Base-by-base conservation (phyloP, 2,797 vertebrate species). In the Rhinichthys osculus region DNA sequence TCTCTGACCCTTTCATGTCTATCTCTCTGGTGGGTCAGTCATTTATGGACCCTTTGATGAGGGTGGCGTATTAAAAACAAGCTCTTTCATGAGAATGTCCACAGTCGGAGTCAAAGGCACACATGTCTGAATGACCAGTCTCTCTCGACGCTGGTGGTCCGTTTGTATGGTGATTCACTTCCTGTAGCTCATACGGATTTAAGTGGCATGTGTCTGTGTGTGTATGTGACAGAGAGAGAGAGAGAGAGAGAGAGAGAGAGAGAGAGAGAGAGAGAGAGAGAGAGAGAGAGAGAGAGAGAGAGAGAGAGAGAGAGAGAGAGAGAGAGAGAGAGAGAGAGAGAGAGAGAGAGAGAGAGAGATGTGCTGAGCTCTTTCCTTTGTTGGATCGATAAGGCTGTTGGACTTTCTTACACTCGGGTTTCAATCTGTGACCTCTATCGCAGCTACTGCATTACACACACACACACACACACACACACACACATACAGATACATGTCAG, bases 401-500 rank as follows among this genome's bases (percentile, higher is more conserved):
- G 92, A 93, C 93, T 94, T 94, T 92, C 94, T 91, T 88, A 88
- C 64, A 89, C 91, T 95, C 93, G 87, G 92, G 94, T 95, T 95
- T 94, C 95, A 90, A 92, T 91, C 91, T 91, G 91, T 95, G 95
- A 96, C 95, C 95, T 96, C 94, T 94, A 90, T 85, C 89, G 62
- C 73, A 81, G 88, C 71, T 66, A 88, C 88, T 87, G 86, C 81
- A 74, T 85, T 30, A 52, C 85, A 79, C 74, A 57, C 80, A 80
- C 87, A 57, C 42, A 9, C 42, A 42, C 42, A 10, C 9, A 42
- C 42, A 42, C 42, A 42, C 14, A 67, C 64, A 67, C 66, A 67
- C 30, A 67, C 30, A 77, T 57, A 69, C 50, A 88, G 70, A 85
- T 66, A 47, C 67, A 62, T 88, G 66, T 69, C 42, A 47, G 27